Base-by-base conservation (phyloP, 2,888 invertebrate genomes). In the Erpobdella octoculata region DNA sequence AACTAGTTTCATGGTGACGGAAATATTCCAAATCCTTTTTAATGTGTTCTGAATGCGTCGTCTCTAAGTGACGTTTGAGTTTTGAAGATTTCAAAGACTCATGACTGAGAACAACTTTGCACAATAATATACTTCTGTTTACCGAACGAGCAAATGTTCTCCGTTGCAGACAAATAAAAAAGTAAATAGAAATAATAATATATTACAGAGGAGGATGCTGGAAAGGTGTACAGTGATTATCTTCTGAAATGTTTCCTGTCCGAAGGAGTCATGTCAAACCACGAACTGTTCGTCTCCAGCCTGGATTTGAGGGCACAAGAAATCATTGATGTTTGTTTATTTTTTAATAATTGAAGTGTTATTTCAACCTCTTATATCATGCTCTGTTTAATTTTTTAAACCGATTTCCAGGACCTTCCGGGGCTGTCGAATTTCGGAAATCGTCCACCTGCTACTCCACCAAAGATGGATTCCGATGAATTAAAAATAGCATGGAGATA, bases 401-500 rank as follows among this genome's bases (percentile, higher is more conserved):
- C 36, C 36, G 53, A 25, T 59, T 25, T 46, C 15, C 70, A 81
- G 80, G 81, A 81, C 70, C 74, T 82, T 65, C 81, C 81, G 21
- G 78, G 77, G 3, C 78, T 81, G 35, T 74, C 81, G 4, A 65
- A 78, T 21, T 79, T 80, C 76, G 78, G 79, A 36, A 78, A 78
- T 46, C 76, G 74, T 9, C 28, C 66, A n/a, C 64, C 64, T 25
- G 65, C 41, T 53, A 70, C 72, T 53, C 48, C 74, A 9, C 5
- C 53, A 53, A 53, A 53, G 21, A 25, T 9, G 0, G n/a, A 65
- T 5, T 65, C 53, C 9, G 79, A 86, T 64, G 86, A 89, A 77
- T 88, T 93, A 88, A 89, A 89, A 81, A 93, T 93, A 81, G 93
- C 93, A 0, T 93, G 93, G 90, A 86, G 93, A 73, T 93, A 93